Evolutionary conservation across 2,113 vertebrate species (phyloP).

Genomic region (Apeltes quadracus): DNA sequence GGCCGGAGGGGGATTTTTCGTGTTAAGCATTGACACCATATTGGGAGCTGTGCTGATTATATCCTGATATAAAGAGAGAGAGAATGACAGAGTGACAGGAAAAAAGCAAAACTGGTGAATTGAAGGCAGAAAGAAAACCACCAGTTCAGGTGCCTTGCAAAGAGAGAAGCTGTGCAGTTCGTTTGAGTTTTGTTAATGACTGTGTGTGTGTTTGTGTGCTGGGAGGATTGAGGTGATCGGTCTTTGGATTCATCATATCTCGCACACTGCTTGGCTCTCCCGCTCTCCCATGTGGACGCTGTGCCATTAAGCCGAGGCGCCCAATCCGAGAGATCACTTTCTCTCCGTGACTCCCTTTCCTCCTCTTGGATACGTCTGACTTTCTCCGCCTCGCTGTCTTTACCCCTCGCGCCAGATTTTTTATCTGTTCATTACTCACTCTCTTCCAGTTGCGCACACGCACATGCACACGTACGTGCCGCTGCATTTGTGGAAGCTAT

Average conservation of each 20-base stretch:
- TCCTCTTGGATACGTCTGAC: constrained; percentile 31
- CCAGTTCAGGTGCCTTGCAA: constrained; percentile 28
- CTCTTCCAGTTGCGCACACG: constrained; percentile 1
- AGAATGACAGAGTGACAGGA: constrained; percentile 21
- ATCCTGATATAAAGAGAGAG: constrained; percentile 20
- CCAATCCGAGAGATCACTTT: constrained; percentile 57
- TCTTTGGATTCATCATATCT: constrained; percentile 66
- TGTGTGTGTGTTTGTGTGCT: constrained; percentile 23
- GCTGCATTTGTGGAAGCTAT: constrained; percentile 35
- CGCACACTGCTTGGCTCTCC: constrained; percentile 42
- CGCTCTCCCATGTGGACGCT: constrained; percentile 58
- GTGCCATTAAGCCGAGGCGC: constrained; percentile 67
- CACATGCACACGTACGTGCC: background rate
- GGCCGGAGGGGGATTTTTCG: background rate
- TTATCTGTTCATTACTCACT: constrained; percentile 37
- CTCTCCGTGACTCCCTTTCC: constrained; percentile 21
- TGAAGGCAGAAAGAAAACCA: constrained; percentile 14
- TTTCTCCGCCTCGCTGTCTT: constrained; percentile 31
- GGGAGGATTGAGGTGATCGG: constrained; percentile 58
- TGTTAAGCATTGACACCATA: constrained; percentile 52
- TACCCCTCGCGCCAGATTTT: constrained; percentile 19
- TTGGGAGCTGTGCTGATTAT: constrained; percentile 39
- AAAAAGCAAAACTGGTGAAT: constrained; percentile 19
- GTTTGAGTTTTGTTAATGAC: constrained; percentile 38
- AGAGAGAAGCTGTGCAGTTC: constrained; percentile 41